Percentiles rank a stretch among this genome's conserved stretches.
Evolutionary conservation across 2,797 vertebrate species (phyloP).

Genomic region (Nannoperca obscura): DNA sequence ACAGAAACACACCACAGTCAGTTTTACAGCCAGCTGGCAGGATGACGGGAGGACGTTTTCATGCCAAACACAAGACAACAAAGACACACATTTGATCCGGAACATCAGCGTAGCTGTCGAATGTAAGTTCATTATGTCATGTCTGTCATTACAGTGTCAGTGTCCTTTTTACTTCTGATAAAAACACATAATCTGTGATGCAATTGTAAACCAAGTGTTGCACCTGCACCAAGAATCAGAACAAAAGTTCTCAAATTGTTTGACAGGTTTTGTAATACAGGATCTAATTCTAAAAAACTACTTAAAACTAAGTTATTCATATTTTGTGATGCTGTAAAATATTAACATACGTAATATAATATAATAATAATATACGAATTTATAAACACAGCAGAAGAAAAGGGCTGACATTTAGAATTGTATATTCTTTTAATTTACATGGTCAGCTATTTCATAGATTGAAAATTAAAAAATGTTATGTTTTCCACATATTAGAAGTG

Average conservation of each 20-base stretch:
- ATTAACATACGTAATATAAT: no score
- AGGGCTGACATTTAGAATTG: background rate
- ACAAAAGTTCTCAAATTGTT: background rate
- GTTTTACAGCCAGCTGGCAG: background rate
- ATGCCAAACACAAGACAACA: constrained; percentile 46
- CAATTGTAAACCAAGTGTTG: background rate
- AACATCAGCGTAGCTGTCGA: constrained; percentile 59
- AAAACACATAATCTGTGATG: background rate
- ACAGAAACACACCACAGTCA: fast-evolving
- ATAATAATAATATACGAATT: no score
- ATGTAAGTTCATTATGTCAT: constrained; percentile 67
- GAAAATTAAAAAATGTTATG: background rate
- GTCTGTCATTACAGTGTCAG: background rate
- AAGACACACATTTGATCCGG: constrained; percentile 33
- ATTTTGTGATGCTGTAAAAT: background rate
- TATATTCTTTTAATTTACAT: background rate
- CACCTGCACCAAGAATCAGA: background rate
- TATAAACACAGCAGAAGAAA: background rate
- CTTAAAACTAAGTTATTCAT: background rate
- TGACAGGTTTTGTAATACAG: background rate
- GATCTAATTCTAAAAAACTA: background rate
- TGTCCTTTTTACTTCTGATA: background rate
- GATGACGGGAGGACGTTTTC: constrained; percentile 64
- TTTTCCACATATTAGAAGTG: background rate
- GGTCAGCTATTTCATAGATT: background rate